These are phyloP conservation scores for Scotopteryx bipunctaria DNA, from an alignment of 2,888 invertebrate species.

Conservation along the genomic window DNA sequence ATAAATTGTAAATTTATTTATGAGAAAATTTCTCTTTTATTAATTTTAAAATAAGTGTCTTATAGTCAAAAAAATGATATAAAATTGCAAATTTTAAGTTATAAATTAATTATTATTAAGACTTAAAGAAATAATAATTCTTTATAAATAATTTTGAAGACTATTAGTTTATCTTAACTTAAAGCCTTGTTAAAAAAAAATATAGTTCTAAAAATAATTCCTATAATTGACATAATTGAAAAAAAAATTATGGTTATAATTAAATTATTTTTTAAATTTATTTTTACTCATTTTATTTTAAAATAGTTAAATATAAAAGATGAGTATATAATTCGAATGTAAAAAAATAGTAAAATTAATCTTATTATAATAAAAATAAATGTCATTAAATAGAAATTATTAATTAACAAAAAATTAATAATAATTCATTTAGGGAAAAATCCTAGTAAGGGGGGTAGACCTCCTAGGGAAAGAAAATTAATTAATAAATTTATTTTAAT, in stretches of 20 bases:
- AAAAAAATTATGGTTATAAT: slow-evolving; percentile 52
- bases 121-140: slow-evolving; percentile 77
- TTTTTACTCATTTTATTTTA: slow-evolving; percentile 75
- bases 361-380: slow-evolving; percentile 77
- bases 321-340: slow-evolving; percentile 79
- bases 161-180: slow-evolving; percentile 85
- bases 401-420: slow-evolving; percentile 77
- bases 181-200: slow-evolving; percentile 76
- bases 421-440: slow-evolving; percentile 85
- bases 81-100: slow-evolving; percentile 85
- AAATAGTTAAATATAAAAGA: slow-evolving; percentile 74
- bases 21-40: slow-evolving; percentile 78
- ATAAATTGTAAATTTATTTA: slow-evolving; percentile 87
- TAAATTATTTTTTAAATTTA: slow-evolving; percentile 60
- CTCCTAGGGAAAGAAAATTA: slow-evolving; percentile 83
- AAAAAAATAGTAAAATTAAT: slow-evolving; percentile 82
- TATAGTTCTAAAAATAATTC: slow-evolving; percentile 64
- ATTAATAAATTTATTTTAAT: slow-evolving; percentile 79
- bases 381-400: slow-evolving; percentile 65
- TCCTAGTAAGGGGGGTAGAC: slow-evolving; percentile 84
- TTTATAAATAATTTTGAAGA: slow-evolving; percentile 86
- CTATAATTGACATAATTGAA: slow-evolving; percentile 53
- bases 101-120: slow-evolving; percentile 68
- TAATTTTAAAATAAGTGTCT: slow-evolving; percentile 52
- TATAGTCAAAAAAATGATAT: slow-evolving; percentile 82